Evolutionary conservation across 2,113 vertebrate species (phyloP), one percentile per base, ranked within the genome.

Genomic region (Turnix velox): DNA sequence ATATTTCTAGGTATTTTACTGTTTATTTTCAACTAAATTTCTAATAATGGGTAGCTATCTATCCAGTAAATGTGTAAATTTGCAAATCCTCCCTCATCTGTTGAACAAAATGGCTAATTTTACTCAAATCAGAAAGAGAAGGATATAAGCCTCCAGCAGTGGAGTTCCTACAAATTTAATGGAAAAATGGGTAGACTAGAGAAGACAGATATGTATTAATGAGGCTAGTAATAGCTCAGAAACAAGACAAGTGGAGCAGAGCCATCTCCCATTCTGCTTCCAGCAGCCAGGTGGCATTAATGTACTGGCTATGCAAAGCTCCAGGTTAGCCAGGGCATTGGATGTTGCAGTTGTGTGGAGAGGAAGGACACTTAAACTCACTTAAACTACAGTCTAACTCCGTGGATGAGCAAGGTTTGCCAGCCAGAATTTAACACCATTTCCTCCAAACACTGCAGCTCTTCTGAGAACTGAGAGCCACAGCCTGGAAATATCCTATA

Each of bases 201-300:
- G n/a, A 69, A 31, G 52, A 49, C 23, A 83, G 54, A 35, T 5
- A 12, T 0, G 1, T 74, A 65, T 74, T 18, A 73, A 30, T 3
- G 1, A 7, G 7, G 30, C 17, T 24, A 58, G 30, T n/a, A 69
- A 43, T 15, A 31, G 3, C 35, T 6, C 24, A 59, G 48, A 80
- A 67, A 31, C 27, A 22, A 52, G 46, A 15, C 16, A 65, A 57
- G 37, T 10, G 25, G 35, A 81, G n/a, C 39, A 58, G 52, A 93
- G 30, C 43, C 52, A 13, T 43, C 24, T 75, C 73, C 43, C 30
- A 2, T 84, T 92, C 80, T 65, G 39, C 65, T 66, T 84, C 75
- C 46, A 91, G 61, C 69, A 89, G 88, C 52, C 57, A 78, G 65
- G 31, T 78, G 43, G 35, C 69, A 93, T 93, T 78, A 87, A 52